Conservation (phyloP, 2,888 invertebrate genomes). For the Chymomyza caudatula region DNA sequence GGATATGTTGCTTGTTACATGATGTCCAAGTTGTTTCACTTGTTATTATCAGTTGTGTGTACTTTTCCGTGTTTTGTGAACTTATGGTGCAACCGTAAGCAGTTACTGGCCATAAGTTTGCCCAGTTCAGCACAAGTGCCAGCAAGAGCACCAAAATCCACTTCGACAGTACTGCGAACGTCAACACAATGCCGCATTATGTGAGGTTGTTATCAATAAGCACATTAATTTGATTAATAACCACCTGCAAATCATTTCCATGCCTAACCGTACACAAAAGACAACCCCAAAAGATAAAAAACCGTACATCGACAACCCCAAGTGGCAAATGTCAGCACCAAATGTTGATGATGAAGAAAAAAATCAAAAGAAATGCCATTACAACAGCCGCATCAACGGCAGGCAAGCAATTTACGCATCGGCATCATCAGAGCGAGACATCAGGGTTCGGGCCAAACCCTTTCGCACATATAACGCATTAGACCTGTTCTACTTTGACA, state of each 20-base stretch:
- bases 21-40: conserved; percentile 25
- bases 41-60: conserved; percentile 50
- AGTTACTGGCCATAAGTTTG: background rate
- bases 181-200: conserved; percentile 40
- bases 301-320: conserved; percentile 37
- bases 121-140: background rate
- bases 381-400: conserved; percentile 59
- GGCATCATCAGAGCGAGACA: conserved; percentile 24
- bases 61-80: conserved; percentile 25
- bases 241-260: conserved; percentile 76
- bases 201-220: conserved; percentile 64
- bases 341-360: conserved; percentile 41
- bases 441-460: background rate
- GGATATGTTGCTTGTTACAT: conserved; percentile 48
- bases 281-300: conserved; percentile 5
- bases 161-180: background rate
- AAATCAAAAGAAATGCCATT: conserved; percentile 69
- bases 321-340: conserved; percentile 69
- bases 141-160: conserved; percentile 3
- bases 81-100: conserved; percentile 22
- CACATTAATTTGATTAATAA: conserved; percentile 76
- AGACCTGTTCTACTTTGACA: conserved; percentile 24
- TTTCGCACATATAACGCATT: background rate
- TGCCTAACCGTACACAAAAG: conserved; percentile 50
- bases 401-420: conserved; percentile 64